Conservation (phyloP, 2,113 vertebrate species). For the Notechis scutatus region DNA sequence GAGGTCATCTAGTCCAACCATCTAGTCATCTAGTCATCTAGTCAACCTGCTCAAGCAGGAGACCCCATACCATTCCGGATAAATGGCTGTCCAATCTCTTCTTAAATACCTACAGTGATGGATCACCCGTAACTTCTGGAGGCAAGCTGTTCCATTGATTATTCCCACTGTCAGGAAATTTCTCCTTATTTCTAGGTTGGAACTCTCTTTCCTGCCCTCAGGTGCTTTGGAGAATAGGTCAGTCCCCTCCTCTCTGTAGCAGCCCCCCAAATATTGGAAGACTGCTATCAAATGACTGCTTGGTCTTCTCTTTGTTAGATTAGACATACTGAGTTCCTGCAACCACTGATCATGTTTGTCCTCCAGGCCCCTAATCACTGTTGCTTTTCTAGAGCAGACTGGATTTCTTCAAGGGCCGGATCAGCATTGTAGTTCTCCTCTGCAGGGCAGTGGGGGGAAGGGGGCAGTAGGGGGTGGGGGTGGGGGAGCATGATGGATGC, state of each 20-base stretch:
- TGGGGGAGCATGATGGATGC: too few relatives aligned
- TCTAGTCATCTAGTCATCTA: too few relatives aligned
- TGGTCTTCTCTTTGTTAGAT: background rate
- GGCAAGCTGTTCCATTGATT: background rate
- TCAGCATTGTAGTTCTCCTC: too few relatives aligned
- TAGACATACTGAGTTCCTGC: background rate
- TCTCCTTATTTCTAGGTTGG: background rate
- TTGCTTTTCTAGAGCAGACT: background rate
- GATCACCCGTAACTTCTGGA: background rate
- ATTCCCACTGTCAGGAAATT: background rate
- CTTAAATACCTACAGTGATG: background rate
- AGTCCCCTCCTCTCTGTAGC: background rate
- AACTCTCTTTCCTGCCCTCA: background rate
- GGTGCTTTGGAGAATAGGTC: background rate
- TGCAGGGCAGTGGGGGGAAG: too few relatives aligned
- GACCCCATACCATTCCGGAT: background rate
- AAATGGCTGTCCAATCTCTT: background rate
- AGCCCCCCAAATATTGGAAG: background rate
- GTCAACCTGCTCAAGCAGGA: background rate
- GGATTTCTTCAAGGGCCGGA: too few relatives aligned
- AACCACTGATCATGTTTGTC: background rate
- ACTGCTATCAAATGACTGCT: background rate
- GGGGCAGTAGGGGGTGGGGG: too few relatives aligned
- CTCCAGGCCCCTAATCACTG: background rate
- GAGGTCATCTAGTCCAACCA: background rate